A percentile compares a stretch with the other conserved stretches of the same genome.
Conservation (phyloP, 2,797 vertebrate species). For the Chiroxiphia lanceolata region DNA sequence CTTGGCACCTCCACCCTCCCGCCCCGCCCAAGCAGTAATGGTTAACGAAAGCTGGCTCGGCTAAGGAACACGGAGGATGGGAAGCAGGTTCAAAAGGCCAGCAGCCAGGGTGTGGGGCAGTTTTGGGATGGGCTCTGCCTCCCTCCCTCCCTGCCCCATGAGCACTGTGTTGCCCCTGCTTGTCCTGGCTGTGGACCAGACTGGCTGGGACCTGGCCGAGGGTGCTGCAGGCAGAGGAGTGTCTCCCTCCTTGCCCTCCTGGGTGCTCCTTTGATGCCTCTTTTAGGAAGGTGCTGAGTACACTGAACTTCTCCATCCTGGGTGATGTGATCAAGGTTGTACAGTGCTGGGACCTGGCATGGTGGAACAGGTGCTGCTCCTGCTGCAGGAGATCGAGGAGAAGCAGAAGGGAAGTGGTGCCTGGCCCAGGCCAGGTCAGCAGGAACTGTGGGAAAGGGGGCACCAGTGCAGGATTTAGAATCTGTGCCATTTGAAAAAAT, state of each 20-base stretch:
- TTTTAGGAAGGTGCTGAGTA: neutral
- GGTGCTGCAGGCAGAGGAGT: neutral
- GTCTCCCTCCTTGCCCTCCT: neutral
- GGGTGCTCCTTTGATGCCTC: neutral
- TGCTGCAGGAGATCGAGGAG: neutral
- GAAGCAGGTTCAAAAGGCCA: neutral
- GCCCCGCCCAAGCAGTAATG: neutral
- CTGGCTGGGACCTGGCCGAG: neutral
- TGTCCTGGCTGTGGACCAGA: neutral
- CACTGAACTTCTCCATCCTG: neutral
- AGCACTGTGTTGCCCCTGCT: neutral
- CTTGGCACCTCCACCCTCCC: accelerated
- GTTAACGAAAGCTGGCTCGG: neutral
- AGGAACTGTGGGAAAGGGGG: neutral
- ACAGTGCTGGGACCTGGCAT: neutral
- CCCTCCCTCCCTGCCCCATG: neutral
- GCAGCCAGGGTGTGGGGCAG: neutral
- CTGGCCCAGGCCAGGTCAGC: neutral
- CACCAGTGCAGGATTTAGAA: neutral
- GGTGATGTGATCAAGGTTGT: neutral
- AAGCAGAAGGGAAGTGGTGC: neutral
- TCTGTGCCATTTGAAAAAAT: neutral
- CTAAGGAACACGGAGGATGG: neutral
- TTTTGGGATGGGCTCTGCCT: neutral
- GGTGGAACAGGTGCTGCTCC: neutral